A percentile compares a stretch with the other conserved stretches of the same genome.
phyloP scores from a whole-genome alignment of 2,888 invertebrate species.

The Diarsia dahlii region DNA sequence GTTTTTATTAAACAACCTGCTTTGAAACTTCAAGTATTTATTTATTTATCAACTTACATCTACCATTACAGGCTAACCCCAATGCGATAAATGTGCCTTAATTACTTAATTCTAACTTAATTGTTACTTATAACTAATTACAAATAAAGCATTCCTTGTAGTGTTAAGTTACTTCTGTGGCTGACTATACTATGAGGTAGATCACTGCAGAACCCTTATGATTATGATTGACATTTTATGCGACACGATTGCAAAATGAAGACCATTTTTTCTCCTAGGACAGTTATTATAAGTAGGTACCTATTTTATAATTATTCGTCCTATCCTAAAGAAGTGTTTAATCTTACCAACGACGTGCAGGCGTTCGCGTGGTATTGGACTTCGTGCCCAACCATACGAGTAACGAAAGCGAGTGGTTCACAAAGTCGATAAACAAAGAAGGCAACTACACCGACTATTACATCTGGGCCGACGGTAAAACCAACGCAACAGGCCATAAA shows the following conservation, averaged over 20 bases:
- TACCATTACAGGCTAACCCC: too few relatives aligned
- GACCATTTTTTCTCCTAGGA: not conserved
- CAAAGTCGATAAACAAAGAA: conserved; percentile 90
- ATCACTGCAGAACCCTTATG: not conserved
- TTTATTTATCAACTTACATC: too few relatives aligned
- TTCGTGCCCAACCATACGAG: conserved; percentile 95
- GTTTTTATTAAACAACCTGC: too few relatives aligned
- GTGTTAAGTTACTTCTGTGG: too few relatives aligned
- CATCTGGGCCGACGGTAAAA: conserved; percentile 91
- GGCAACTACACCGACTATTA: conserved; percentile 93
- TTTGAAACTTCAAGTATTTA: too few relatives aligned
- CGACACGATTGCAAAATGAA: not conserved
- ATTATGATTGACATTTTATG: not conserved
- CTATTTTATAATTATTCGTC: not conserved
- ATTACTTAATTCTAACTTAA: too few relatives aligned
- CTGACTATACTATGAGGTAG: not conserved
- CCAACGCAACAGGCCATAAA: conserved; percentile 69
- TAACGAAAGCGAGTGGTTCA: conserved; percentile 95
- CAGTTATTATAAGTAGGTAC: not conserved
- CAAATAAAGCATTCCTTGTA: too few relatives aligned
- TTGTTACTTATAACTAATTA: too few relatives aligned
- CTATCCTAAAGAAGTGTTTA: not conserved
- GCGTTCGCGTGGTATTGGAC: conserved; percentile 91
- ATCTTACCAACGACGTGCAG: conserved; percentile 66
- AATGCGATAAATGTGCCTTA: too few relatives aligned